phyloP scores from a whole-genome alignment of 2,888 invertebrate species.

The Cenopis cana region DNA sequence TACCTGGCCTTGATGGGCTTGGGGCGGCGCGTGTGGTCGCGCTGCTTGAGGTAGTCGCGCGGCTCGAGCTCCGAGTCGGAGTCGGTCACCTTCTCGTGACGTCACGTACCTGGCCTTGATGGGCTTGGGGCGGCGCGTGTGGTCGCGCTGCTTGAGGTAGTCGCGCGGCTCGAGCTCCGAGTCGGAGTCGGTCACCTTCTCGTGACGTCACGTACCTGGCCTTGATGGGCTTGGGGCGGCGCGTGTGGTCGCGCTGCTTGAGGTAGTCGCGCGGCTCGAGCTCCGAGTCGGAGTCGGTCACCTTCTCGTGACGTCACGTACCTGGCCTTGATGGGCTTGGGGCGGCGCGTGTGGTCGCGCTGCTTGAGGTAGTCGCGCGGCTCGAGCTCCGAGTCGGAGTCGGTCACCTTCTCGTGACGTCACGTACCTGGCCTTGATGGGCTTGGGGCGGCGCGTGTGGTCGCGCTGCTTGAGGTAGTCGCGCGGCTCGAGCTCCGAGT shows the following conservation, averaged over 20 bases:
- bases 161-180: conserved; percentile 87
- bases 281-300: conserved; percentile 93
- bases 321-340: conserved; percentile 95
- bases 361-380: conserved; percentile 73
- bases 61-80: conserved; percentile 91
- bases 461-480: conserved; percentile 83
- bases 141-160: conserved; percentile 83
- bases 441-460: conserved; percentile 94
- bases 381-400: conserved; percentile 91
- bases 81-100: conserved; percentile 91
- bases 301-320: conserved; percentile 86
- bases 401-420: conserved; percentile 90
- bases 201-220: conserved; percentile 82
- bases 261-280: conserved; percentile 83
- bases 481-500: conserved; percentile 88
- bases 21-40: conserved; percentile 93
- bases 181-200: conserved; percentile 94
- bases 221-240: conserved; percentile 96
- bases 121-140: conserved; percentile 95
- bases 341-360: conserved; percentile 92
- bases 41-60: conserved; percentile 67
- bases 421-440: conserved; percentile 90
- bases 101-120: conserved; percentile 88
- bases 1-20: conserved; percentile 94
- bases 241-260: conserved; percentile 88